phyloP scores from a whole-genome alignment of 2,888 invertebrate species.

The Aproaerema taeniolella region DNA sequence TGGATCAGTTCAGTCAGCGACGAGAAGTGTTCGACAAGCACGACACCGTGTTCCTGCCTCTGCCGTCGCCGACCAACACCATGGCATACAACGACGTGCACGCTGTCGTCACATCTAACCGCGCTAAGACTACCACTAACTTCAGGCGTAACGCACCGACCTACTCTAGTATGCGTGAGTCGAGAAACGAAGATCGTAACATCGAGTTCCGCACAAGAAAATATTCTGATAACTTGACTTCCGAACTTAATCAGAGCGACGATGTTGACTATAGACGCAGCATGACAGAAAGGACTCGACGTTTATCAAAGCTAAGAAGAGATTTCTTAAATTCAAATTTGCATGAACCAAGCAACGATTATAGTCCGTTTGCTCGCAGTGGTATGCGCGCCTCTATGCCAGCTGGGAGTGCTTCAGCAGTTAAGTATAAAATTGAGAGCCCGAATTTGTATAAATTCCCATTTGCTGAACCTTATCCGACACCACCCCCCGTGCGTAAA shows the following conservation, averaged over 20 bases:
- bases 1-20: conserved; percentile 69
- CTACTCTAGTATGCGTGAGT: conserved; percentile 69
- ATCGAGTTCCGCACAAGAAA: conserved; percentile 63
- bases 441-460: conserved; percentile 70
- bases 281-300: conserved; percentile 61
- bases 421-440: conserved; percentile 65
- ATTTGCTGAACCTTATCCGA: conserved; percentile 67
- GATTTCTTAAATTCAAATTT: conserved; percentile 66
- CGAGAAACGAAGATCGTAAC: conserved; percentile 51
- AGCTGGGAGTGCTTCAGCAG: conserved; percentile 40
- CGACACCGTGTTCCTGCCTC: conserved; percentile 69
- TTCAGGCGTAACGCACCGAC: conserved; percentile 63
- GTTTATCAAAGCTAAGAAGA: conserved; percentile 59
- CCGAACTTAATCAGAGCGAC: conserved; percentile 63
- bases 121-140: conserved; percentile 63
- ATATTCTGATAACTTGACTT: conserved; percentile 67
- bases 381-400: conserved; percentile 63
- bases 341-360: conserved; percentile 49
- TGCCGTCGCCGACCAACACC: conserved; percentile 45
- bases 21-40: conserved; percentile 72
- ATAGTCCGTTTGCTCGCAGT: conserved; percentile 47
- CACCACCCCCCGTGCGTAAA: conserved; percentile 61
- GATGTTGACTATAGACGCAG: conserved; percentile 64
- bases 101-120: conserved; percentile 62
- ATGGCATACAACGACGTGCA: conserved; percentile 49